Evolutionary conservation across 2,888 invertebrate genomes (phyloP).

Genomic region (Callyntrura guangdongensis): DNA sequence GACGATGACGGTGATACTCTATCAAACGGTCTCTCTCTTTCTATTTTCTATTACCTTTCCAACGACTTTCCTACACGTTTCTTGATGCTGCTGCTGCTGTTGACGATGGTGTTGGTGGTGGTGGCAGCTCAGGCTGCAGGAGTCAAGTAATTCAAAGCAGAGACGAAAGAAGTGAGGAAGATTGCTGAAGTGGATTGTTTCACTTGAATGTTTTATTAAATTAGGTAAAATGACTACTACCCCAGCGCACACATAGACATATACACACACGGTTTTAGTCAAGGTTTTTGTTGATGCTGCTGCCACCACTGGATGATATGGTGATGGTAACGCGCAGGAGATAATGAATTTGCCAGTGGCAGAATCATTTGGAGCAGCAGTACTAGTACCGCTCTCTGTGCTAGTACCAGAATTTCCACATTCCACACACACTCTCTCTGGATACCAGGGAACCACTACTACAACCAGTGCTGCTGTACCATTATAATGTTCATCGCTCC

Average conservation of each 20-base stretch:
- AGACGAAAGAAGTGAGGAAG: constrained; percentile 3
- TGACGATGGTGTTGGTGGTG: background rate
- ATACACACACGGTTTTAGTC: background rate
- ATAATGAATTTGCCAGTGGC: too few species aligned
- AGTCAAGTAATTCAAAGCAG: constrained; percentile 52
- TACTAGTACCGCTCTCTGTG: background rate
- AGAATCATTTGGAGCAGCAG: background rate
- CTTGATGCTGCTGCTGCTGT: too few species aligned
- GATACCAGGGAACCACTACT: too few species aligned
- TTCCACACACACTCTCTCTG: background rate
- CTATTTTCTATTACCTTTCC: too few species aligned
- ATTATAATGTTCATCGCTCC: background rate
- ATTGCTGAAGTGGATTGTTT: constrained; percentile 71
- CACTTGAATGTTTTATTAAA: constrained; percentile 75
- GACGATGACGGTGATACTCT: too few species aligned
- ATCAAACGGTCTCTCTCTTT: too few species aligned
- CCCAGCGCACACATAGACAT: too few species aligned
- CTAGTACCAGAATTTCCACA: background rate
- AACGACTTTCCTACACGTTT: background rate
- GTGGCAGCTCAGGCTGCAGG: constrained; percentile 35
- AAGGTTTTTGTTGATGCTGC: background rate
- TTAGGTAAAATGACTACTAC: constrained; percentile 68
- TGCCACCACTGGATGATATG: background rate
- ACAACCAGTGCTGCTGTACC: background rate
- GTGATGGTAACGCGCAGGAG: background rate